phyloP scores from a whole-genome alignment of 2,113 vertebrate species.

The Eublepharis macularius region DNA sequence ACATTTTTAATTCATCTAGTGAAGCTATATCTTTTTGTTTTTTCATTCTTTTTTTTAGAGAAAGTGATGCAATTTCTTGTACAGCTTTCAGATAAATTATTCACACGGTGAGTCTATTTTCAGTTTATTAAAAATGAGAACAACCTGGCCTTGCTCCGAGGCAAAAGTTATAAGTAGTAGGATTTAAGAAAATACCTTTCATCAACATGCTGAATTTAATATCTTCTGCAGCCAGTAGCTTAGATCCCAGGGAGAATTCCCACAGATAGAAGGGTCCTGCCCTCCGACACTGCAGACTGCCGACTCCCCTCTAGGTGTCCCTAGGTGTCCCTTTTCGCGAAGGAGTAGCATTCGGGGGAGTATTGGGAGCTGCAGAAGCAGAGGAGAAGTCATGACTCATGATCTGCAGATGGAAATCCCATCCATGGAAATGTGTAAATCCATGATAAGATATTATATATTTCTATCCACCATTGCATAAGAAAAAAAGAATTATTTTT shows the following conservation, averaged over 20 bases:
- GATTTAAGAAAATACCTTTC: not conserved
- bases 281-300: no score
- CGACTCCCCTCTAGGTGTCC: no score
- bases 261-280: no score
- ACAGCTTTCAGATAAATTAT: constrained; percentile 88
- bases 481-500: not conserved
- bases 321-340: no score
- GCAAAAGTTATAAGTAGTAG: not conserved
- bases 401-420: no score
- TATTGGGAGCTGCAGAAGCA: no score
- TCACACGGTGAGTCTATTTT: constrained; percentile 81
- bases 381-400: no score
- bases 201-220: not conserved
- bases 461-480: not conserved
- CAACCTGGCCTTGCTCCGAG: not conserved
- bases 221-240: no score
- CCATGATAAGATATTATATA: not conserved
- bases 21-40: not conserved
- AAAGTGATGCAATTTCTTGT: constrained; percentile 91
- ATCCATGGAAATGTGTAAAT: no score
- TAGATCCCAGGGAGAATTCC: no score
- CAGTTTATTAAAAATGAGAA: not conserved
- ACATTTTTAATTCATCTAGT: not conserved
- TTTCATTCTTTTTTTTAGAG: constrained; percentile 76
- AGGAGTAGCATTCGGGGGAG: no score